Conservation (phyloP, 37 sponge, comb jelly and placozoan genomes). For the Halichondria panicea region DNA sequence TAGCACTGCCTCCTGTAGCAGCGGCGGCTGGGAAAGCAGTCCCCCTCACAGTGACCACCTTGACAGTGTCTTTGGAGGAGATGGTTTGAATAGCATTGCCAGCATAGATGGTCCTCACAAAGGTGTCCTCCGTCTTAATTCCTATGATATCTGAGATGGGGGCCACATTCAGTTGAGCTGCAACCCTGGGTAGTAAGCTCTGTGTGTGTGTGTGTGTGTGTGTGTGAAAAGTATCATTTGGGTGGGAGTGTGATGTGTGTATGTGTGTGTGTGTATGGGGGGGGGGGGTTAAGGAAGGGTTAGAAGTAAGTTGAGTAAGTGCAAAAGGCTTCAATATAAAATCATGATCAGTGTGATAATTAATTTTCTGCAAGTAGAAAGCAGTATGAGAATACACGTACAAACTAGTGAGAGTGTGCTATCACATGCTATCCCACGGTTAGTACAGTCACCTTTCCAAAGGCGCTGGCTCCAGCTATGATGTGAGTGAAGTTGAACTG, state of each 20-base stretch:
- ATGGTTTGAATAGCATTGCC: slow-evolving; percentile 92
- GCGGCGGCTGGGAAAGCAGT: slow-evolving; percentile 90
- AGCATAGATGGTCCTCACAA: slow-evolving; percentile 91
- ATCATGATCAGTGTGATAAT: no score
- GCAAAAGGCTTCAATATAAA: no score
- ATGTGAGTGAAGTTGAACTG: slow-evolving; percentile 93
- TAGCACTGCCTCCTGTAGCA: slow-evolving; percentile 60
- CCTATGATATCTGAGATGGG: slow-evolving; percentile 95
- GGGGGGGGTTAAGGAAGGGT: neutral
- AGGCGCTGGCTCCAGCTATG: slow-evolving; percentile 83
- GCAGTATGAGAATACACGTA: no score
- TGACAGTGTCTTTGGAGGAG: slow-evolving; percentile 82
- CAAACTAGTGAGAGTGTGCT: no score
- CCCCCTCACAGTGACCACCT: slow-evolving; percentile 88
- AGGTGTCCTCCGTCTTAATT: slow-evolving; percentile 82
- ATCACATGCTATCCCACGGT: no score
- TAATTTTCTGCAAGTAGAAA: no score
- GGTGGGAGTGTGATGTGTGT: neutral
- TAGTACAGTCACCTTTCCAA: slow-evolving; percentile 89
- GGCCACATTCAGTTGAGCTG: slow-evolving; percentile 91
- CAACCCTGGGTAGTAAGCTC: slow-evolving; percentile 90
- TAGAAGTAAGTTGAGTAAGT: no score
- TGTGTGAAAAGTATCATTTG: no score
- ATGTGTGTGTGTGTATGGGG: no score
- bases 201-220: slow-evolving; percentile 21